Conservation (phyloP, 37 sponge, comb jelly and placozoan genomes). For the Geodia barretti region DNA sequence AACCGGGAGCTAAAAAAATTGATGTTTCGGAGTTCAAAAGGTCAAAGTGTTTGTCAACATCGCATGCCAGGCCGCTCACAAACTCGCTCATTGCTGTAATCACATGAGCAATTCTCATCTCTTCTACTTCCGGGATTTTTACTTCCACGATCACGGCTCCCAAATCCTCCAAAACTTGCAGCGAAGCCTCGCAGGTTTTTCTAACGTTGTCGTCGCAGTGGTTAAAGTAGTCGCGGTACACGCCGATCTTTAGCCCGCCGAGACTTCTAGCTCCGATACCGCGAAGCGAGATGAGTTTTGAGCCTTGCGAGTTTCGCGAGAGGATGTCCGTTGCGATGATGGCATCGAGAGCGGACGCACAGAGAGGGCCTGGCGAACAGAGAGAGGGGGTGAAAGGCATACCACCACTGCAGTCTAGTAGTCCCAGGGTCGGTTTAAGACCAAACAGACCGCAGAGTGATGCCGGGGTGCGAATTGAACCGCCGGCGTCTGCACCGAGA, state of each 20-base stretch:
- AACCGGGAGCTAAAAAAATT: not conserved
- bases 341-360: conserved; percentile 42
- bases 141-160: conserved; percentile 55
- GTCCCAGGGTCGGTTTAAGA: conserved; percentile 71
- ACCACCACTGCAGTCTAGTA: conserved; percentile 7
- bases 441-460: conserved; percentile 82
- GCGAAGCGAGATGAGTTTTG: not conserved
- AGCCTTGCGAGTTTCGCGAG: not conserved
- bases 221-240: conserved; percentile 31
- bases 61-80: not conserved
- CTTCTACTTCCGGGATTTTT: conserved; percentile 61
- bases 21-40: conserved; percentile 33
- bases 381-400: conserved; percentile 25
- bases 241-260: conserved; percentile 34
- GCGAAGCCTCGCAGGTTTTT: conserved; percentile 19
- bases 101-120: conserved; percentile 54
- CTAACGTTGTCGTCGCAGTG: conserved; percentile 26
- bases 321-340: conserved; percentile 21
- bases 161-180: conserved; percentile 16
- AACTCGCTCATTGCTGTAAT: conserved; percentile 26
- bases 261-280: conserved; percentile 13
- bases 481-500: conserved; percentile 82
- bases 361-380: conserved; percentile 40
- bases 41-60: conserved; percentile 35
- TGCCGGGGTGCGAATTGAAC: conserved; percentile 77